phyloP scores from a whole-genome alignment of 2,797 vertebrate species.

The Pantherophis alleghaniensis region DNA sequence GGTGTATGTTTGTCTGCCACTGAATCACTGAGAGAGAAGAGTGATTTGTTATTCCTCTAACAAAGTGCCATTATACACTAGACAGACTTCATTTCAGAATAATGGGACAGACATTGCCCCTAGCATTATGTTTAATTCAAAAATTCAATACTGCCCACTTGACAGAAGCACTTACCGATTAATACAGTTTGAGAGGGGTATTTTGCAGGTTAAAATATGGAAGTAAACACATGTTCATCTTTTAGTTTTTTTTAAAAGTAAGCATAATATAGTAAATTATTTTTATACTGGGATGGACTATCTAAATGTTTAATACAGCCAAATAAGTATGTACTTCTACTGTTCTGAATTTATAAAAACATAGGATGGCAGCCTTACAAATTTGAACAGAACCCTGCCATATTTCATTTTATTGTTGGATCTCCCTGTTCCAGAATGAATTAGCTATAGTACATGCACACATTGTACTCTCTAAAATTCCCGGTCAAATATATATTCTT shows the following conservation, averaged over 20 bases:
- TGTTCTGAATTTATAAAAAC: neutral
- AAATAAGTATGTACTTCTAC: neutral
- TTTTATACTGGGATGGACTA: neutral
- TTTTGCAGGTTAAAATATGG: slow-evolving; percentile 1
- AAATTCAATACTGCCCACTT: slow-evolving; percentile 40
- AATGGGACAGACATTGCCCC: slow-evolving; percentile 46
- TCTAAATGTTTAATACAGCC: neutral
- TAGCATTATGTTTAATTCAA: slow-evolving; percentile 42
- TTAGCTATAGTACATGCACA: neutral
- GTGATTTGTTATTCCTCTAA: slow-evolving; percentile 45
- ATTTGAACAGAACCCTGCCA: neutral
- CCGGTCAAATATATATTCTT: neutral
- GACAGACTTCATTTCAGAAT: slow-evolving; percentile 48
- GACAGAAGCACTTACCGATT: slow-evolving; percentile 24
- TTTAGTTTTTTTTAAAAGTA: neutral
- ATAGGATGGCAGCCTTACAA: neutral
- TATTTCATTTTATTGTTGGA: slow-evolving; percentile 4
- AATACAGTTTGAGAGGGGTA: neutral
- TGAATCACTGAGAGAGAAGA: slow-evolving; percentile 43
- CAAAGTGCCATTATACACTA: slow-evolving; percentile 36
- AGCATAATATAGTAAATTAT: neutral
- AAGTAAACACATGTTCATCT: neutral
- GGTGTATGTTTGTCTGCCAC: slow-evolving; percentile 31
- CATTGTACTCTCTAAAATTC: neutral
- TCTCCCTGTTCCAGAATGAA: neutral